Conservation (phyloP, 2,113 vertebrate species). For the Panthera tigris region DNA sequence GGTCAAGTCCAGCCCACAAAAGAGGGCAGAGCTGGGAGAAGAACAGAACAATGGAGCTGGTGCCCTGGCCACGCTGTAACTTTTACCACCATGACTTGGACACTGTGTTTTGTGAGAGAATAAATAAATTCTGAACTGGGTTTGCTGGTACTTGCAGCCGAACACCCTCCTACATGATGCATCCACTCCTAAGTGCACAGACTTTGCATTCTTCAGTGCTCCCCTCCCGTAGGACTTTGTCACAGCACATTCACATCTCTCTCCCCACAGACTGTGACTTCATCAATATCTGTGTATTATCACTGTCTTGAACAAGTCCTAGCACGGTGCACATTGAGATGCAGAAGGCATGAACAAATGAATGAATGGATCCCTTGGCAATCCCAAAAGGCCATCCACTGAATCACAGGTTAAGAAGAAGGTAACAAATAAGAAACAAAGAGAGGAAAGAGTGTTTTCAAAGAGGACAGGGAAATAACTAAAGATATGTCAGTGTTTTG, state of each 20-base stretch:
- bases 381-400: not conserved
- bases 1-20: not conserved
- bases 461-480: not conserved
- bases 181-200: not conserved
- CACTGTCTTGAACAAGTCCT: not conserved
- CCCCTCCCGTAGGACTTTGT: too few species aligned
- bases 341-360: not conserved
- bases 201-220: not conserved
- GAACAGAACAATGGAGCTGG: not conserved
- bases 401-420: not conserved
- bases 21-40: not conserved
- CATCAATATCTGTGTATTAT: not conserved
- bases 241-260: not conserved
- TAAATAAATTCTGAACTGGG: not conserved
- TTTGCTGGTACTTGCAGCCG: not conserved
- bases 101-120: not conserved
- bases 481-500: not conserved
- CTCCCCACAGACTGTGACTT: not conserved
- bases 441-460: constrained; percentile 15
- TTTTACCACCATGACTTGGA: not conserved
- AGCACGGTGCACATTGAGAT: not conserved
- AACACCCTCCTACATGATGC: not conserved
- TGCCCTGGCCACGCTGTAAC: not conserved
- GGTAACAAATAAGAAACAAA: constrained; percentile 33
- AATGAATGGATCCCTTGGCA: not conserved